A percentile compares a stretch with the other conserved stretches of the same genome.
Evolutionary conservation across 2,888 invertebrate species (phyloP).

Genomic region (Temnothorax unifasciatus): DNA sequence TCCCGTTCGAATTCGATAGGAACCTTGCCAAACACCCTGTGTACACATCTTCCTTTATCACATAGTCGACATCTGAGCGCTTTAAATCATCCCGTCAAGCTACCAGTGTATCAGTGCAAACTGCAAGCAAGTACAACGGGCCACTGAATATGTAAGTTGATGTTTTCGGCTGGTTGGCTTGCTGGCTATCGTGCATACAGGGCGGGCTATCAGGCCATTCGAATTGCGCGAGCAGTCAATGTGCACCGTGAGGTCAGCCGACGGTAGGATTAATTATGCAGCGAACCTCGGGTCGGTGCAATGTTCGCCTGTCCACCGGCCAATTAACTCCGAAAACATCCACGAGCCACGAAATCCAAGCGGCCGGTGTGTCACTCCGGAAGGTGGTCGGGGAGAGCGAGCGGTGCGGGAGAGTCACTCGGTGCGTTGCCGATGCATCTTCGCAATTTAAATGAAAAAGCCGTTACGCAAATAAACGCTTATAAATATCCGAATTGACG

Average conservation of each 20-base stretch:
- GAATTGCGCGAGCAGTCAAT: conserved; percentile 77
- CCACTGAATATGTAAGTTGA: conserved; percentile 49
- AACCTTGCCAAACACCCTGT: neutral
- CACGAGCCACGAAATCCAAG: conserved; percentile 76
- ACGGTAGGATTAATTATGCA: conserved; percentile 84
- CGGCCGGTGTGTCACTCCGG: conserved; percentile 60
- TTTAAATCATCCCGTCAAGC: conserved; percentile 40
- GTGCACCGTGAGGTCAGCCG: conserved; percentile 81
- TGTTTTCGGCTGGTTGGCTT: conserved; percentile 59
- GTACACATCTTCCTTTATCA: conserved; percentile 9
- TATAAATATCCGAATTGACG: conserved; percentile 22
- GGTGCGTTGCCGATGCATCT: conserved; percentile 25
- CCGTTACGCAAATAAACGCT: conserved; percentile 48
- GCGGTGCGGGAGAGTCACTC: neutral
- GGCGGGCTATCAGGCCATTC: conserved; percentile 63
- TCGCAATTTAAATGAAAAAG: conserved; percentile 54
- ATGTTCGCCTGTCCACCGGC: conserved; percentile 77
- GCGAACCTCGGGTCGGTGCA: conserved; percentile 73
- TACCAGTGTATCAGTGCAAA: conserved; percentile 25
- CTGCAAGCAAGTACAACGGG: conserved; percentile 36
- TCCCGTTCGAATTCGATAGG: neutral
- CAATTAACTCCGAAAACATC: conserved; percentile 84
- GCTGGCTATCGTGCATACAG: conserved; percentile 49
- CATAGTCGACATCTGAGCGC: conserved; percentile 2
- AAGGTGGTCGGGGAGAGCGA: conserved; percentile 48